phyloP scores from a whole-genome alignment of 2,888 invertebrate genomes.

The Altica lythri region DNA sequence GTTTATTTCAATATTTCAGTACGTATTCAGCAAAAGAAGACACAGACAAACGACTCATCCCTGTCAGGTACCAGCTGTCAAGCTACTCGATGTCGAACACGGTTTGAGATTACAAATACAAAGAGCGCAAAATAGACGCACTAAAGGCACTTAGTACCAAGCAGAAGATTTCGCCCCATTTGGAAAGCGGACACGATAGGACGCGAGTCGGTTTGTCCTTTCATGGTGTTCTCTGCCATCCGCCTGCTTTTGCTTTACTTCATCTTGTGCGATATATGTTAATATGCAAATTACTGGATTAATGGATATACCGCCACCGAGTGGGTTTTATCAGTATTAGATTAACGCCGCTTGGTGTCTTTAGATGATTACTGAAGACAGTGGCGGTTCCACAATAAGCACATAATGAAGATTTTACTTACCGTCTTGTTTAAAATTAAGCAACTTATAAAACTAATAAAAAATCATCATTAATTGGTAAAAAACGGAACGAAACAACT shows the following conservation, averaged over 20 bases:
- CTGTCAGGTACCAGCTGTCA: slow-evolving; percentile 1
- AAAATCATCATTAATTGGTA: too few relatives aligned
- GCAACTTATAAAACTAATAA: too few relatives aligned
- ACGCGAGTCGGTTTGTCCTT: slow-evolving; percentile 9
- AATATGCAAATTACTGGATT: slow-evolving; percentile 51
- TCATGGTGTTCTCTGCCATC: slow-evolving; percentile 35
- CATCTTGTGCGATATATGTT: slow-evolving; percentile 49
- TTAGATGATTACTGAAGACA: slow-evolving; percentile 22
- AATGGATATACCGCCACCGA: slow-evolving; percentile 44
- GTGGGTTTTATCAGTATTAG: slow-evolving; percentile 45
- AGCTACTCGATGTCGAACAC: slow-evolving; percentile 2
- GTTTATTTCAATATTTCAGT: neutral
- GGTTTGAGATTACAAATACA: slow-evolving; percentile 2
- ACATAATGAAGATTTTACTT: too few relatives aligned
- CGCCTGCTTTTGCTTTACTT: slow-evolving; percentile 40
- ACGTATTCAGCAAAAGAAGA: neutral
- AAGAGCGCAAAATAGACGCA: slow-evolving; percentile 32
- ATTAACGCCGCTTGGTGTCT: slow-evolving; percentile 39
- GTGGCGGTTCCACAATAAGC: too few relatives aligned
- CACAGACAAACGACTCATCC: slow-evolving; percentile 1
- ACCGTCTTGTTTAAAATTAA: too few relatives aligned
- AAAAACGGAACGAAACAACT: too few relatives aligned
- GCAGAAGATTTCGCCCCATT: slow-evolving; percentile 42
- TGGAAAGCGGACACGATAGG: slow-evolving; percentile 47
- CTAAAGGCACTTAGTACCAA: slow-evolving; percentile 1